Evolutionary conservation across 1,140 invertebrate genomes (phyloP).

Genomic region (Orchestia grillus): DNA sequence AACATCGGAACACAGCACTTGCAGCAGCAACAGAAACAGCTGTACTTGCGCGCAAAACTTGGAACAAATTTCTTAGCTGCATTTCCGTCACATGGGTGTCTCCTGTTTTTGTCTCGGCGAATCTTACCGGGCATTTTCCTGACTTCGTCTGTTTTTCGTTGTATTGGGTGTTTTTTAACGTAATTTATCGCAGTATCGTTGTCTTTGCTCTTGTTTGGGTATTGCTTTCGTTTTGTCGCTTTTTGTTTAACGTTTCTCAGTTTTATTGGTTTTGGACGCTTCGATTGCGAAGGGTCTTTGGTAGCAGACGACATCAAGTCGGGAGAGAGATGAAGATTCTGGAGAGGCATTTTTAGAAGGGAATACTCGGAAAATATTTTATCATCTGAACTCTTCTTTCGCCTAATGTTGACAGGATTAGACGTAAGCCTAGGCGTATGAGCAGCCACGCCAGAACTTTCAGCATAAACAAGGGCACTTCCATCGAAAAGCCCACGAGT

Average conservation of each 20-base stretch:
- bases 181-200: neutral
- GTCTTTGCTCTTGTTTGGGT: neutral
- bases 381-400: neutral
- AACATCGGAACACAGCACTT: neutral
- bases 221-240: neutral
- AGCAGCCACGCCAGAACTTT: neutral
- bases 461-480: neutral
- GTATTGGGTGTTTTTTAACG: neutral
- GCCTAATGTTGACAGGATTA: neutral
- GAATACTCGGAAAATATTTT: neutral
- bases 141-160: neutral
- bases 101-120: neutral
- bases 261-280: neutral
- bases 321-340: neutral
- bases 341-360: neutral
- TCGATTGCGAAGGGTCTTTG: neutral
- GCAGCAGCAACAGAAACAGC: neutral
- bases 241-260: neutral
- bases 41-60: conserved; percentile 41
- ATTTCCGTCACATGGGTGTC: neutral
- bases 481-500: neutral
- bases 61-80: neutral
- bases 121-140: neutral
- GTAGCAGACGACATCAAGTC: neutral
- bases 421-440: neutral